These are phyloP conservation scores for Mactra quadrangularis DNA, from an alignment of 1,140 invertebrate species.

Conservation along the genomic window DNA sequence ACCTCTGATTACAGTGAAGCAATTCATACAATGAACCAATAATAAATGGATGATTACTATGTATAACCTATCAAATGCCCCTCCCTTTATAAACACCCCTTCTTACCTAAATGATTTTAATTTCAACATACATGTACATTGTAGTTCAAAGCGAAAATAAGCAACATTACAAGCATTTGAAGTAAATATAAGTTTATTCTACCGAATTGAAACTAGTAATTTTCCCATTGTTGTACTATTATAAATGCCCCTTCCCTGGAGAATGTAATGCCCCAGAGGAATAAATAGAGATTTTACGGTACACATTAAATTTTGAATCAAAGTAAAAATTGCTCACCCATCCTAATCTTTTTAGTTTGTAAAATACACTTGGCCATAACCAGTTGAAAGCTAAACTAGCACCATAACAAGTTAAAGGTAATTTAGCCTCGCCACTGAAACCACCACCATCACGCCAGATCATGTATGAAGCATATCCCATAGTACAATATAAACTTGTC, in stretches of 20 bases:
- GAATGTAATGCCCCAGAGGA: too few relatives aligned
- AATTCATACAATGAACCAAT: too few relatives aligned
- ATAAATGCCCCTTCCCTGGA: background rate
- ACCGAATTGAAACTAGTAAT: background rate
- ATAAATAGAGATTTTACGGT: too few relatives aligned
- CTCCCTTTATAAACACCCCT: too few relatives aligned
- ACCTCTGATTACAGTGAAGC: too few relatives aligned
- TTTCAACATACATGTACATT: too few relatives aligned
- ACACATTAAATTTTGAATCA: background rate
- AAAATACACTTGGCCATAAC: conserved; percentile 95
- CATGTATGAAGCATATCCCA: conserved; percentile 94
- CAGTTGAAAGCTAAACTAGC: conserved; percentile 92
- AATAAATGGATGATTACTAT: too few relatives aligned
- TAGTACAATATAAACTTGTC: conserved; percentile 91
- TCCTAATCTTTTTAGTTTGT: conserved; percentile 89
- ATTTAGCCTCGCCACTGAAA: conserved; percentile 88
- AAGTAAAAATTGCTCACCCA: conserved; percentile 85
- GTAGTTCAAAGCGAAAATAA: too few relatives aligned
- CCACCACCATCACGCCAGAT: conserved; percentile 92
- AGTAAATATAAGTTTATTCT: too few relatives aligned
- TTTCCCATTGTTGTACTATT: background rate
- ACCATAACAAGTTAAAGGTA: conserved; percentile 89
- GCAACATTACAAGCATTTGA: too few relatives aligned
- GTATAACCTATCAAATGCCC: too few relatives aligned
- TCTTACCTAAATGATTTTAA: too few relatives aligned